Conservation (phyloP, 2,797 vertebrate species). For the Picus viridis region DNA sequence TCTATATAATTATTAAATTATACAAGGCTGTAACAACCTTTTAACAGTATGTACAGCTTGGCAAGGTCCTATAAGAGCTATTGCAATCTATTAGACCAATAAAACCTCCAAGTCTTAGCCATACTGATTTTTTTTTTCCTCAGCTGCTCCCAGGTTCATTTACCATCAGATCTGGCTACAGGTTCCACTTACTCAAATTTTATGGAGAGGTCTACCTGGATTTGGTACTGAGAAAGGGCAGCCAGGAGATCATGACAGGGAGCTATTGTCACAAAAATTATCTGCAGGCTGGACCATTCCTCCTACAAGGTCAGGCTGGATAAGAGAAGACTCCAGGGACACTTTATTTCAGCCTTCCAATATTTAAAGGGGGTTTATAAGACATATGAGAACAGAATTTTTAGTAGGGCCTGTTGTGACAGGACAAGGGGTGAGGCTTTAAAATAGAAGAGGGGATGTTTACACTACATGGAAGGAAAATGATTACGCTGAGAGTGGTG, state of each 20-base stretch:
- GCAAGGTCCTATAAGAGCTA: not conserved
- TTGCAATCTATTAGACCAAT: not conserved
- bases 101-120: not conserved
- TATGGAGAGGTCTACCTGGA: not conserved
- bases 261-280: not conserved
- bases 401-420: too few species aligned
- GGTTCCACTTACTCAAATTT: not conserved
- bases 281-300: too few species aligned
- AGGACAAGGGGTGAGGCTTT: too few species aligned
- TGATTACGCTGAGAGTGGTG: too few species aligned
- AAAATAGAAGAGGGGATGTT: too few species aligned
- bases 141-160: not conserved
- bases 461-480: too few species aligned
- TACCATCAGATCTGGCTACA: not conserved
- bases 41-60: not conserved
- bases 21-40: not conserved
- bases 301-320: too few species aligned
- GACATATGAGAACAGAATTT: too few species aligned
- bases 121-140: not conserved
- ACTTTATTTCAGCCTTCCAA: too few species aligned
- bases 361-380: too few species aligned
- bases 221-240: not conserved
- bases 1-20: not conserved
- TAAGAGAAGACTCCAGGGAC: too few species aligned
- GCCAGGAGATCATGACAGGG: rapidly evolving